Conservation (phyloP, 1,140 invertebrate species). For the Agraylea sexmaculata region DNA sequence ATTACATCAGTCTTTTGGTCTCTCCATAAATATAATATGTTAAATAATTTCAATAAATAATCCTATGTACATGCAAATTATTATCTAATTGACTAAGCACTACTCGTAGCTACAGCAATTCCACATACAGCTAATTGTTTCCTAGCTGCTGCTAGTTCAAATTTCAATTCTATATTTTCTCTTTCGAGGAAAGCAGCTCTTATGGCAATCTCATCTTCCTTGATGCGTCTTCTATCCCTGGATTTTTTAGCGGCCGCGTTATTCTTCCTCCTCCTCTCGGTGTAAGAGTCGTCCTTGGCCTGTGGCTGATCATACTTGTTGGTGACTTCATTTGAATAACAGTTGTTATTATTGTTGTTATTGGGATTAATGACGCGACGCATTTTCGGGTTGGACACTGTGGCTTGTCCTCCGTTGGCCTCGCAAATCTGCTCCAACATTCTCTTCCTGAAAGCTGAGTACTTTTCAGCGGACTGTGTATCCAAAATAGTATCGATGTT, state of each 20-base stretch:
- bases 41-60: too few relatives aligned
- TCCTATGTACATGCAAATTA: too few relatives aligned
- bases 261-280: constrained; percentile 80
- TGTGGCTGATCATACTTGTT: constrained; percentile 26
- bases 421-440: constrained; percentile 52
- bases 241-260: constrained; percentile 93
- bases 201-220: constrained; percentile 88
- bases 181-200: constrained; percentile 75
- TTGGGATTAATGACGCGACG: constrained; percentile 34
- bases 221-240: constrained; percentile 73
- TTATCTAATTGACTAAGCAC: too few relatives aligned
- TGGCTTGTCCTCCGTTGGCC: constrained; percentile 41
- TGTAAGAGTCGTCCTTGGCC: constrained; percentile 72
- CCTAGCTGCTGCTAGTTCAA: constrained; percentile 46
- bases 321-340: constrained; percentile 23
- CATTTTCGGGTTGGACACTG: constrained; percentile 54
- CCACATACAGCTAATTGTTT: constrained; percentile 22
- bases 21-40: too few relatives aligned
- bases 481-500: constrained; percentile 36
- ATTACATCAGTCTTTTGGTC: too few relatives aligned
- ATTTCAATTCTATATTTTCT: constrained; percentile 57
- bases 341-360: constrained; percentile 19
- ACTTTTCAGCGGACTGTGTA: constrained; percentile 46
- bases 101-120: neutral
- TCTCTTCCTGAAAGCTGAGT: constrained; percentile 50